Conservation (phyloP, 2,113 vertebrate genomes). For the Eublepharis macularius region DNA sequence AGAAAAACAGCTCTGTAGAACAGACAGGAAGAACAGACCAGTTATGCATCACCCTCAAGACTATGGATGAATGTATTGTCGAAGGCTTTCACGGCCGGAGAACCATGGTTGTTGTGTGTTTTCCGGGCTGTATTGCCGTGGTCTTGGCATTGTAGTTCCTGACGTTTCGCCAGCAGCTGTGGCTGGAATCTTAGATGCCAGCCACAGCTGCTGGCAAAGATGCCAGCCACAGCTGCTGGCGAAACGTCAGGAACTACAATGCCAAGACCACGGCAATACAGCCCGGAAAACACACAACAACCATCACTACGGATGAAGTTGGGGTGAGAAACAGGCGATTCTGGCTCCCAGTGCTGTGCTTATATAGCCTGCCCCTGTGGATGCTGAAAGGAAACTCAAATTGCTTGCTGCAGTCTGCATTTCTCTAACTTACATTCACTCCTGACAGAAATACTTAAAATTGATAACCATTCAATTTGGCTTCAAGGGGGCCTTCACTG, state of each 20-base stretch:
- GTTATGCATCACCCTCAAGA: not conserved
- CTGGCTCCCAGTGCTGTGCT: not conserved
- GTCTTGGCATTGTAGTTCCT: too few relatives aligned
- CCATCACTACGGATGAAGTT: not conserved
- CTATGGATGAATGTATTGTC: not conserved
- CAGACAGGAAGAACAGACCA: not conserved
- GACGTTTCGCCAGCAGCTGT: too few relatives aligned
- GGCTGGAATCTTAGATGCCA: too few relatives aligned
- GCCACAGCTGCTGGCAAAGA: too few relatives aligned
- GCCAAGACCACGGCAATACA: too few relatives aligned
- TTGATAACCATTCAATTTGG: not conserved
- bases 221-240: too few relatives aligned
- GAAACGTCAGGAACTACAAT: too few relatives aligned
- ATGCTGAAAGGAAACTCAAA: not conserved
- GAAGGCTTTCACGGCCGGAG: too few relatives aligned
- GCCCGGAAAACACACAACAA: too few relatives aligned
- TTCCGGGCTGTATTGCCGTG: too few relatives aligned
- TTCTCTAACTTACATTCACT: accelerated
- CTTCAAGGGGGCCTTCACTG: too few relatives aligned
- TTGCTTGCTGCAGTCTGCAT: accelerated
- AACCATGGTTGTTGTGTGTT: too few relatives aligned
- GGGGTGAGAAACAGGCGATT: constrained; percentile 14
- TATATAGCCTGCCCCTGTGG: not conserved
- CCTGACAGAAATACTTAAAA: not conserved
- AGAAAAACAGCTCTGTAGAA: not conserved